phyloP scores from a whole-genome alignment of 2,113 vertebrate species.

The Bungarus multicinctus region DNA sequence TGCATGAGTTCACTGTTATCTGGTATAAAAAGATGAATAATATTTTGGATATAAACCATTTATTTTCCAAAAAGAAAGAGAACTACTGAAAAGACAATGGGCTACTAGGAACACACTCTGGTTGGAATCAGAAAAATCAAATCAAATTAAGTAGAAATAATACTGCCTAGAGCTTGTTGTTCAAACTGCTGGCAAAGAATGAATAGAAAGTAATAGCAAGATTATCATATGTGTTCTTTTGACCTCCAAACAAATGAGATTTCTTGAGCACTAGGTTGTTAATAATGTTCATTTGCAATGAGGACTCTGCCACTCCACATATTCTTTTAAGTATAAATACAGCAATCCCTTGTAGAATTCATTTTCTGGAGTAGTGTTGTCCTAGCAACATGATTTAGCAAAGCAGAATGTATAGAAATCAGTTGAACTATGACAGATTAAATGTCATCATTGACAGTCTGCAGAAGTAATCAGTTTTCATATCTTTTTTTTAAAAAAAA shows the following conservation, averaged over 20 bases:
- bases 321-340: constrained; percentile 21
- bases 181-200: constrained; percentile 24
- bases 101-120: neutral
- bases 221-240: neutral
- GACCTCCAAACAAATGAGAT: neutral
- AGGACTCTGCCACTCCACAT: neutral
- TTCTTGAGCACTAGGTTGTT: neutral
- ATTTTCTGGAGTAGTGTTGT: constrained; percentile 45
- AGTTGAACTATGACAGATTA: constrained; percentile 61
- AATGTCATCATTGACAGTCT: constrained; percentile 61
- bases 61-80: neutral
- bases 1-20: neutral
- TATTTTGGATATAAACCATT: neutral
- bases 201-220: constrained; percentile 16
- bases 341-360: constrained; percentile 26
- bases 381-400: constrained; percentile 61
- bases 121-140: constrained; percentile 13
- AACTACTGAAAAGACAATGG: neutral
- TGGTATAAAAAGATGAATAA: neutral
- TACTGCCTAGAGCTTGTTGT: constrained; percentile 7
- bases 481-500: neutral
- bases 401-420: constrained; percentile 60
- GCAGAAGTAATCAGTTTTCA: constrained; percentile 52
- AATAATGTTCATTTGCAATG: constrained; percentile 9
- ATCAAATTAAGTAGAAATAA: constrained; percentile 10